Evolutionary conservation across 1,140 invertebrate species (phyloP).

Genomic region (Pseudomyrmex dendroicus): DNA sequence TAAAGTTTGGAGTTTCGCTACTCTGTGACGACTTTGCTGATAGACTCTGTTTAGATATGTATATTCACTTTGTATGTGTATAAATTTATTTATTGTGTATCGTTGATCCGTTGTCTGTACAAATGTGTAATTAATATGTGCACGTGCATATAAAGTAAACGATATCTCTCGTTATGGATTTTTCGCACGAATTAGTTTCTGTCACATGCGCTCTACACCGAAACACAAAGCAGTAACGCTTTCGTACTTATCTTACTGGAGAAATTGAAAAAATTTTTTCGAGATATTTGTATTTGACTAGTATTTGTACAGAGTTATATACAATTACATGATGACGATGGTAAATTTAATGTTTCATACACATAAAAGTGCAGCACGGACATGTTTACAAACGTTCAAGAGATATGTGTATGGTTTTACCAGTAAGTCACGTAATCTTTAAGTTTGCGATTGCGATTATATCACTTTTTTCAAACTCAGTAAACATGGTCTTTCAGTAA

Average conservation of each 20-base stretch:
- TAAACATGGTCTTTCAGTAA: conserved; percentile 76
- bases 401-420: conserved; percentile 23
- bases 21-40: conserved; percentile 73
- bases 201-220: conserved; percentile 20
- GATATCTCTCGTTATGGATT: conserved; percentile 13
- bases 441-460: conserved; percentile 30
- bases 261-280: conserved; percentile 35
- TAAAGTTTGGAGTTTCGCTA: conserved; percentile 65
- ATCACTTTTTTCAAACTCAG: conserved; percentile 41
- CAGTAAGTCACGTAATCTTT: conserved; percentile 16
- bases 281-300: not conserved
- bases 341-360: not conserved
- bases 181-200: conserved; percentile 45
- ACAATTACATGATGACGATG: not conserved
- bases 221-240: conserved; percentile 29
- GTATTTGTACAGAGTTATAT: conserved; percentile 22
- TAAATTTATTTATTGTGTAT: conserved; percentile 63
- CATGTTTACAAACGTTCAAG: conserved; percentile 6
- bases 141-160: conserved; percentile 42
- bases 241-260: conserved; percentile 43
- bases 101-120: conserved; percentile 47
- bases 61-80: conserved; percentile 52
- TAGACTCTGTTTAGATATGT: conserved; percentile 76
- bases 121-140: conserved; percentile 48
- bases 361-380: conserved; percentile 10